Conservation (phyloP, 2,888 invertebrate genomes). For the Agrotis puta region DNA sequence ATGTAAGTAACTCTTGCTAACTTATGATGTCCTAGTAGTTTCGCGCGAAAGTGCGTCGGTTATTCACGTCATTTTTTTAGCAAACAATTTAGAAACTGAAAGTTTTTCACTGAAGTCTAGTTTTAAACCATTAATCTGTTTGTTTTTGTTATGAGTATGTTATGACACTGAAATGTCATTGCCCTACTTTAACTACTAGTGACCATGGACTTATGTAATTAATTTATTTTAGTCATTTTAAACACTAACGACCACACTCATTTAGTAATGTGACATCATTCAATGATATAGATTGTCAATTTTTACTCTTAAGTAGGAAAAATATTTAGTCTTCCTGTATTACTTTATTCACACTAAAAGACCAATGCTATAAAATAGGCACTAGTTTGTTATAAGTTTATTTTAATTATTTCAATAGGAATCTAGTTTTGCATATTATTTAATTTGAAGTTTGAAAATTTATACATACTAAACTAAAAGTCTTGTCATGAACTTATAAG, state of each 20-base stretch:
- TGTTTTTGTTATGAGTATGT: constrained; percentile 71
- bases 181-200: constrained; percentile 66
- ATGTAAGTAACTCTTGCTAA: constrained; percentile 81
- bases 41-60: constrained; percentile 74
- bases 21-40: constrained; percentile 77
- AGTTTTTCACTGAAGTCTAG: constrained; percentile 21
- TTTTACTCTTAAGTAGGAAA: constrained; percentile 16
- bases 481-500: constrained; percentile 14
- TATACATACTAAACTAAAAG: neutral
- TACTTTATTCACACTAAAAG: neutral
- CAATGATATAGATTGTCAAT: neutral
- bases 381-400: neutral
- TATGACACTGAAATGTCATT: constrained; percentile 74
- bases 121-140: constrained; percentile 33
- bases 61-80: constrained; percentile 70
- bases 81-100: constrained; percentile 57
- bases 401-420: neutral
- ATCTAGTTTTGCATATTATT: neutral
- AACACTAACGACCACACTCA: neutral
- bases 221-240: constrained; percentile 46
- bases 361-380: neutral
- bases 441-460: no score
- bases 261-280: constrained; percentile 10
- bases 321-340: neutral
- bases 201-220: constrained; percentile 83